These are phyloP conservation scores for Drymonia ruficornis DNA, from an alignment of 2,888 invertebrate genomes.

Conservation along the genomic window DNA sequence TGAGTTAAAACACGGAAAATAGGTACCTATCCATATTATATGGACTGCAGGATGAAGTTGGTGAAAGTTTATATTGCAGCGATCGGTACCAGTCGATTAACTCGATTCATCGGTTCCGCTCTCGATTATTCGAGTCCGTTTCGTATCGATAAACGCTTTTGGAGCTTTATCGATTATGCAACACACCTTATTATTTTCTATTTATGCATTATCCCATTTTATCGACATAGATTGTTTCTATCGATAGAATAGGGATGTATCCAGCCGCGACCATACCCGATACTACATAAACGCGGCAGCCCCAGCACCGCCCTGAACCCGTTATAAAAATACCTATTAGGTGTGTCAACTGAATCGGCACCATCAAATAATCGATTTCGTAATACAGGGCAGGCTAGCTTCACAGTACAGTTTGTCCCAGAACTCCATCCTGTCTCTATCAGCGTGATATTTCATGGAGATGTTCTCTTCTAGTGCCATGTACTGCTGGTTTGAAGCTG, in stretches of 20 bases:
- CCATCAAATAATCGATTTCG: conserved; percentile 37
- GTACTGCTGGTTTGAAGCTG: conserved; percentile 51
- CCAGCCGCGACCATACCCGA: no score
- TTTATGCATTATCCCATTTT: no score
- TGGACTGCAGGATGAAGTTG: conserved; percentile 17
- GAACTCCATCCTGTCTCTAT: conserved; percentile 60
- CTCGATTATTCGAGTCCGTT: conserved; percentile 15
- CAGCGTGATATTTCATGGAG: conserved; percentile 49
- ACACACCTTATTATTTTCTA: no score
- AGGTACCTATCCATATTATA: not conserved
- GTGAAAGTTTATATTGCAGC: conserved; percentile 26
- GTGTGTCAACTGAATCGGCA: no score
- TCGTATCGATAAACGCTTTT: conserved; percentile 8
- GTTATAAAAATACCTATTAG: no score
- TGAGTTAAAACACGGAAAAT: not conserved
- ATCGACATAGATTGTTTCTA: no score
- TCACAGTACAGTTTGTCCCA: conserved; percentile 73
- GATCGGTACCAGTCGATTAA: conserved; percentile 25
- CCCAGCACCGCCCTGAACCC: no score
- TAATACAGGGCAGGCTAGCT: conserved; percentile 48
- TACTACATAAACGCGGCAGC: no score
- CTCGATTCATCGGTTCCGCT: conserved; percentile 18
- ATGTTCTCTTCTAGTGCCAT: conserved; percentile 57
- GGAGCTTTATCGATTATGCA: conserved; percentile 12
- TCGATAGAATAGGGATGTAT: no score